phyloP scores from a whole-genome alignment of 2,113 vertebrate species.

The Laticauda laticaudata region DNA sequence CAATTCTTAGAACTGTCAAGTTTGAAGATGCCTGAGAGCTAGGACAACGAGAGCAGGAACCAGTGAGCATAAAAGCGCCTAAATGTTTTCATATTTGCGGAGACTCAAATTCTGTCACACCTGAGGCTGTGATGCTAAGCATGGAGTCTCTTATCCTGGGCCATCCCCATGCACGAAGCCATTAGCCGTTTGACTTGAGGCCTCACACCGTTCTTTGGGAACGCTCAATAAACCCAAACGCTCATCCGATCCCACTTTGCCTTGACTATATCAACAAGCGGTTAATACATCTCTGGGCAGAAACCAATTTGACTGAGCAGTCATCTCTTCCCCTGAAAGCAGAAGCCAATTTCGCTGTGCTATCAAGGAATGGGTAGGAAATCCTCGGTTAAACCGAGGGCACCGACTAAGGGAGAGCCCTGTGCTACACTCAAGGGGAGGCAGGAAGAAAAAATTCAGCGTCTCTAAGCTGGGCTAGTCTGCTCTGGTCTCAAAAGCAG shows the following conservation, averaged over 20 bases:
- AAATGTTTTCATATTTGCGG: neutral
- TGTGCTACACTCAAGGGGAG: neutral
- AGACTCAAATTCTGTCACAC: neutral
- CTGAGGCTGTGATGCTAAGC: neutral
- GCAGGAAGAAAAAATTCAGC: neutral
- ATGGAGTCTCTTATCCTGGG: neutral
- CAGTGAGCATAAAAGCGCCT: no score
- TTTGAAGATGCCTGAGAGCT: no score
- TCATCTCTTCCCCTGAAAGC: neutral
- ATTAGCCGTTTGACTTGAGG: rapidly evolving
- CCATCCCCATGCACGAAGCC: no score
- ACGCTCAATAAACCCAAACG: neutral
- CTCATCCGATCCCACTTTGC: neutral
- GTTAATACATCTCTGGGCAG: neutral
- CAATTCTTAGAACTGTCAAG: no score
- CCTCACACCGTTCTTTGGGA: neutral
- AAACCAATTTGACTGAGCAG: neutral
- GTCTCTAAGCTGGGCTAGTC: neutral
- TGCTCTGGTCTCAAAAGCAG: neutral
- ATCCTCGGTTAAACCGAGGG: no score
- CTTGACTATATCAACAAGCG: neutral
- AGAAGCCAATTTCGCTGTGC: neutral
- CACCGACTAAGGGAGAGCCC: neutral
- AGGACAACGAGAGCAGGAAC: no score
- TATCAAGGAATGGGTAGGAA: neutral